Base-by-base conservation (phyloP, 2,888 invertebrate genomes). In the Rhimphoctona megacephalus region DNA sequence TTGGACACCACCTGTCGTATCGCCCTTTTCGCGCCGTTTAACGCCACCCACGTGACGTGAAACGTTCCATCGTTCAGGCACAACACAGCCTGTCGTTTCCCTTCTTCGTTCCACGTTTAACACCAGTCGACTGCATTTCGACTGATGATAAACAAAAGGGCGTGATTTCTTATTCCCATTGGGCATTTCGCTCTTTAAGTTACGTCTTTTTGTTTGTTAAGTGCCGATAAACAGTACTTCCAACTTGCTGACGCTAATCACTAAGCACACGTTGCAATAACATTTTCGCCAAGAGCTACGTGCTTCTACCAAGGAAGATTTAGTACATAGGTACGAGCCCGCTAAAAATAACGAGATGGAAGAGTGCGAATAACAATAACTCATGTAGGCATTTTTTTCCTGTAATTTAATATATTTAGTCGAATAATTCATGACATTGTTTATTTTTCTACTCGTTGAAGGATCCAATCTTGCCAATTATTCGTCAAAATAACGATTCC, bases 11-110 rank as follows among this genome's bases (percentile, higher is more conserved):
- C 92, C 92, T 92, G 92, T 90, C 90, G 91, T 89, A 90, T 90
- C 91, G 91, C 92, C 91, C 90, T 91, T 92, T 92, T 91, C 92
- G 91, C 92, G 88, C 90, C 89, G 90, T 88, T 91, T 90, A 91
- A 90, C 88, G 86, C 89, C 90, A 90, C 91, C 92, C 90, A 91
- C 90, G 89, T 90, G 87, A 90, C 76, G 81, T 76, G 57, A 67
- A 81, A 73, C 73, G 64, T 73, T 79, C 66, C 57, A 72, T 73
- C 66, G 83, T 52, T 54, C 54, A 33, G 43, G 61, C 66, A 36
- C 33, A 81, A 46, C 54, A 39, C 81, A 69, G 69, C 57, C 74
- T 76, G 74, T 76, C 76, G 69, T 76, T 76, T 73, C 72, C 49
- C 25, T 72, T 66, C 81, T 39, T 81, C 52, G 61, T 66, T 83